Evolutionary conservation across 2,797 vertebrate genomes (phyloP).

Genomic region (Eleutherodactylus coqui): DNA sequence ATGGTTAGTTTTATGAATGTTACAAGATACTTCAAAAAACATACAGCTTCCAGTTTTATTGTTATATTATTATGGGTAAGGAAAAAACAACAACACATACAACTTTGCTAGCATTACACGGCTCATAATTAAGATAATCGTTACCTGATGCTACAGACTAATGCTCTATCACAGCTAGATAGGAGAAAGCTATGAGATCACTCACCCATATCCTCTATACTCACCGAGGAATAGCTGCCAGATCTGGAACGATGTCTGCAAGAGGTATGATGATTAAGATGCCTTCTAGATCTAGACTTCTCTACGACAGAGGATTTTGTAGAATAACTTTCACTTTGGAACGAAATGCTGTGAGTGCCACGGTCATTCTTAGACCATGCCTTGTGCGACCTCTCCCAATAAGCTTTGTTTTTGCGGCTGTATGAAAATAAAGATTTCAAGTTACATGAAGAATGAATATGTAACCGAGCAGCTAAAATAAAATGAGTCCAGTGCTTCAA

Average conservation of each 20-base stretch:
- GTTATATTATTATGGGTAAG: background rate
- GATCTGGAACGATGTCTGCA: constrained; percentile 78
- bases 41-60: background rate
- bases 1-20: background rate
- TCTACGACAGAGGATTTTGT: constrained; percentile 69
- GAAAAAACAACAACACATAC: background rate
- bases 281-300: constrained; percentile 71
- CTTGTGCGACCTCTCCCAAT: constrained; percentile 72
- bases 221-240: constrained; percentile 83
- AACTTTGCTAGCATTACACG: background rate
- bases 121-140: background rate
- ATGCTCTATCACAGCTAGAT: background rate
- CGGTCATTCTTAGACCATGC: constrained; percentile 70
- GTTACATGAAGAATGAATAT: no score
- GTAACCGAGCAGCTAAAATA: no score
- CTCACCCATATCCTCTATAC: constrained; percentile 78
- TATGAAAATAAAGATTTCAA: constrained; percentile 15
- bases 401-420: constrained; percentile 77
- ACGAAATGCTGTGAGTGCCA: constrained; percentile 72
- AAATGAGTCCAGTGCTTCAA: no score
- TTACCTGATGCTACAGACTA: background rate
- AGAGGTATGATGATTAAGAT: constrained; percentile 72
- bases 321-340: constrained; percentile 74
- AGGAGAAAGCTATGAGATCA: constrained; percentile 67
- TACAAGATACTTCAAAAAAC: background rate